phyloP scores from a whole-genome alignment of 64 coral and sea anemone genomes.

The Dendrophyllia cribrosa region DNA sequence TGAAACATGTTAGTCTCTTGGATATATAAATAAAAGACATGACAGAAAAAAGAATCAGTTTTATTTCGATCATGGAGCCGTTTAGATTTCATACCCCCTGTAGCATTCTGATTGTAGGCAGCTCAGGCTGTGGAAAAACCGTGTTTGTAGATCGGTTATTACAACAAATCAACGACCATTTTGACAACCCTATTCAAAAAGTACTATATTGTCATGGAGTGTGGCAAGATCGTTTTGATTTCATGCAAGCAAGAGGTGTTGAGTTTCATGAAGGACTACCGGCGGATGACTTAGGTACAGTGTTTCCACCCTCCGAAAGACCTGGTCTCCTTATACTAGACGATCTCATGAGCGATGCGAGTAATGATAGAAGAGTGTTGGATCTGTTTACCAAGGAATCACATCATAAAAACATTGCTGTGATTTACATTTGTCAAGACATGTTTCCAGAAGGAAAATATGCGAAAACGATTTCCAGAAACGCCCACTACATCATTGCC shows the following conservation, averaged over 20 bases:
- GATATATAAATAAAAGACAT: no score
- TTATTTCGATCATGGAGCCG: no score
- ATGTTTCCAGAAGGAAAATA: conserved; percentile 18
- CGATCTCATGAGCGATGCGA: conserved; percentile 22
- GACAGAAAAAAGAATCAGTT: no score
- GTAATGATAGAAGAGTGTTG: background rate
- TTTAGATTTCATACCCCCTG: no score
- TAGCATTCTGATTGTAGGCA: no score
- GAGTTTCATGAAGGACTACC: conserved; percentile 26
- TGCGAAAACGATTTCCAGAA: no score
- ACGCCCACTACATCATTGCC: no score
- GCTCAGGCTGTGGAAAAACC: no score
- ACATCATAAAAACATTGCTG: conserved; percentile 50
- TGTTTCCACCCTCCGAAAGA: background rate
- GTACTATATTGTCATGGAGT: conserved; percentile 16
- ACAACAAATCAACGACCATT: no score
- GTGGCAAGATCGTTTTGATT: background rate
- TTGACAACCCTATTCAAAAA: no score
- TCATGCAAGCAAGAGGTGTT: background rate
- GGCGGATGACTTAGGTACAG: background rate
- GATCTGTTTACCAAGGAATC: conserved; percentile 36
- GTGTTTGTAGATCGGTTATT: no score
- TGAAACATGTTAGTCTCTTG: no score
- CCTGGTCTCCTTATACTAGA: conserved; percentile 10
- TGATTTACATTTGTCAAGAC: conserved; percentile 25